A percentile compares a stretch with the other conserved stretches of the same genome.
phyloP scores from a whole-genome alignment of 1,140 invertebrate species.

The Diuraphis noxia region DNA sequence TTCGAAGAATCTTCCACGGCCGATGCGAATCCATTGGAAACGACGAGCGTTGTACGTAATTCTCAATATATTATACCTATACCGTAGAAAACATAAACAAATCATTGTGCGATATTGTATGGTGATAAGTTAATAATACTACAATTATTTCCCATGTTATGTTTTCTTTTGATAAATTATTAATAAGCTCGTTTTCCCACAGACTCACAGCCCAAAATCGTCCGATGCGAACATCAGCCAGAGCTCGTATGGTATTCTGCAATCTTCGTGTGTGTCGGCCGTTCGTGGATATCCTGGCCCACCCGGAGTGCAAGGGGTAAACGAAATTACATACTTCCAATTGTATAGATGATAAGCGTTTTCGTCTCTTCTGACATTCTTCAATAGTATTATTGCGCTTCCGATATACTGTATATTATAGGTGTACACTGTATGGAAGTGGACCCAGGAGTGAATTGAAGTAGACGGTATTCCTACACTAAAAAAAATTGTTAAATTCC shows the following conservation, averaged over 20 bases:
- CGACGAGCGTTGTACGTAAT: background rate
- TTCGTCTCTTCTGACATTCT: background rate
- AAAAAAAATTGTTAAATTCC: background rate
- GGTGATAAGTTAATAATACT: background rate
- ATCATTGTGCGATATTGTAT: background rate
- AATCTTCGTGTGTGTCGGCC: slow-evolving; percentile 64
- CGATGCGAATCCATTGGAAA: background rate
- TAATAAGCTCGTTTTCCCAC: background rate
- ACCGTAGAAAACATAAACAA: background rate
- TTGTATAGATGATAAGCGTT: no score
- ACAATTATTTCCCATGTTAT: background rate
- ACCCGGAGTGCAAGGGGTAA: slow-evolving; percentile 66
- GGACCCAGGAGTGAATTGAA: background rate
- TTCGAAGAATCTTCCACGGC: slow-evolving; percentile 35
- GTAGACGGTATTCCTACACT: background rate
- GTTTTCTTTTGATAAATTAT: background rate
- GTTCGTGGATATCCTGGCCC: slow-evolving; percentile 72
- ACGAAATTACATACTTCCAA: background rate
- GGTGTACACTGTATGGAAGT: background rate
- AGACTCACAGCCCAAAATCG: background rate
- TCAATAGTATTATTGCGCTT: background rate
- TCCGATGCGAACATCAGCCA: background rate
- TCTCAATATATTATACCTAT: background rate
- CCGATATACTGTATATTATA: background rate
- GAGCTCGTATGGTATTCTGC: background rate